Evolutionary conservation across 2,113 vertebrate species (phyloP).

Genomic region (Rhinogobius similis): DNA sequence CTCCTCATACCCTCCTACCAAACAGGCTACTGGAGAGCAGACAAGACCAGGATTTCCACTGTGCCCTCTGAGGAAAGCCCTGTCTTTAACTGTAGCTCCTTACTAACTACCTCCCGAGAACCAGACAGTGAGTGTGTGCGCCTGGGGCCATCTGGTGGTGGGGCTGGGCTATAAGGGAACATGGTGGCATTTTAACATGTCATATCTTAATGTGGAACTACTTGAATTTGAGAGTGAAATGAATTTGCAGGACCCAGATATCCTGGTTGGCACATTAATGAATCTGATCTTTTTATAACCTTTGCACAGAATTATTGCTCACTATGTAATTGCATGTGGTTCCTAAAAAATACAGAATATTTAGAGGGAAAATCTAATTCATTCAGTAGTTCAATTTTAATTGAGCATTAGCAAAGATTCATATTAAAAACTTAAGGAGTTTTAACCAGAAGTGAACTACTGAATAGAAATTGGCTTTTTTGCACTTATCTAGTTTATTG

Average conservation of each 20-base stretch:
- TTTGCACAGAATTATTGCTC: conserved; percentile 15
- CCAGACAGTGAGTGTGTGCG: conserved; percentile 97
- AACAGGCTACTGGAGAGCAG: conserved; percentile 99
- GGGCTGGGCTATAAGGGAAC: conserved; percentile 13
- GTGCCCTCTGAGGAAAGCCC: conserved; percentile 88
- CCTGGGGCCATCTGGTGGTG: conserved; percentile 54
- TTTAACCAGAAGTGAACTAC: neutral
- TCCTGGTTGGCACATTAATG: neutral
- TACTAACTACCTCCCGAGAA: conserved; percentile 93
- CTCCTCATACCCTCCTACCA: conserved; percentile 74
- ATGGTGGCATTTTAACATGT: conserved; percentile 3
- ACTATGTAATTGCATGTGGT: conserved; percentile 3
- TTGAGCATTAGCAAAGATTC: neutral
- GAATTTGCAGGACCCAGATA: neutral
- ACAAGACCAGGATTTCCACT: conserved; percentile 90
- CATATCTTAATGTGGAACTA: neutral
- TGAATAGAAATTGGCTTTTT: neutral
- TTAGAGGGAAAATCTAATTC: neutral
- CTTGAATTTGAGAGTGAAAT: neutral
- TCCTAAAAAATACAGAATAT: neutral
- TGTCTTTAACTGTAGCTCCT: conserved; percentile 92
- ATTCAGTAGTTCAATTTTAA: neutral
- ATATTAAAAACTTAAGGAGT: too few species aligned
- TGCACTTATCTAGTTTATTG: neutral
- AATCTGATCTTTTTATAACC: neutral